Base-by-base conservation (phyloP, 2,113 vertebrate genomes). In the Eptatretus burgeri region DNA sequence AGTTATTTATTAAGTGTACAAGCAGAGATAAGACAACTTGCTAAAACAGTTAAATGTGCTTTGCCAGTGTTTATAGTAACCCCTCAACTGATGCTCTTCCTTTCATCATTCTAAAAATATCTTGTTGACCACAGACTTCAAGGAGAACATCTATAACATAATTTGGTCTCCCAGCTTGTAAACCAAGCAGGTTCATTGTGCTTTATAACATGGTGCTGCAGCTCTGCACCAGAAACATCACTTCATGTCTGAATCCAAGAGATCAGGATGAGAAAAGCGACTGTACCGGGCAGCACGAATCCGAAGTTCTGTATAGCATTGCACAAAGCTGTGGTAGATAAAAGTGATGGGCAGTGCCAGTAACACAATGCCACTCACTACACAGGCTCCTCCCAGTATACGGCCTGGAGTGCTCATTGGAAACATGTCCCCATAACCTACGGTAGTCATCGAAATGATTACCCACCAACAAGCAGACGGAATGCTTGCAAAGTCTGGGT, bases 371-470 rank as follows among this genome's bases (percentile, higher is more conserved):
- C 91, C 89, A 64, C 91, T 95, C 72, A 98, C 87, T 66, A 98
- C 91, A 66, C 91, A 98, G 71, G 94, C 81, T 60, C 91, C 91
- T 68, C 91, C 91, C 49, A 98, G 82, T 70, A 98, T 79, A 68
- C 89, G 81, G 68, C 91, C 91, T 18, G 87, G 85, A 63, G 86
- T 66, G 11, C 85, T 93, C 76, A 95, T 78, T 52, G 91, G 91
- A 72, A 93, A 98, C 75, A 98, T 87, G 67, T 98, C 91, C 67
- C 91, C 91, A 56, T 98, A 98, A 68, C 91, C 91, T 70, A 98
- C 91, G 0, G 91, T 98, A 66, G 91, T 98, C 91, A 98, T 98
- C 51, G 91, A 98, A 77, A 98, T 98, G 74, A 98, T 95, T 73
- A 95, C 91, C 91, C 88, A 98, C 91, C 91, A 98, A 73, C 88